phyloP scores from a whole-genome alignment of 2,113 vertebrate species.

The Triplophysa siluroides region DNA sequence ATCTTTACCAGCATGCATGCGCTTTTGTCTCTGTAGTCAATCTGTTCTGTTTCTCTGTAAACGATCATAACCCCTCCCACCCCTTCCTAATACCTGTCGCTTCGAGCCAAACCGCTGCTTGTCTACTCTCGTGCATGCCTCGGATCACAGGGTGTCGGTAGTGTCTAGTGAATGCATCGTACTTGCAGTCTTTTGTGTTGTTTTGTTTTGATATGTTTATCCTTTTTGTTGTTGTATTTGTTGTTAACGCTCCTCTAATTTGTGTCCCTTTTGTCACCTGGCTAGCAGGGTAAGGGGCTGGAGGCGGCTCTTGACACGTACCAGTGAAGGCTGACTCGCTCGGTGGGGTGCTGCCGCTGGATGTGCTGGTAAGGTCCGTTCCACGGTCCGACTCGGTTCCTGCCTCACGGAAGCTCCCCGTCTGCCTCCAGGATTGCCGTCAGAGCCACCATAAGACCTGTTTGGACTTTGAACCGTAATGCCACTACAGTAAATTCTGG shows the following conservation, averaged over 20 bases:
- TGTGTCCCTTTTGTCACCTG: slow-evolving; percentile 97
- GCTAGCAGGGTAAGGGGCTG: slow-evolving; percentile 95
- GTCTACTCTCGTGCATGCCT: slow-evolving; percentile 7
- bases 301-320: slow-evolving; percentile 92
- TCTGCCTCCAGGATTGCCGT: slow-evolving; percentile 55
- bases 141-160: background rate
- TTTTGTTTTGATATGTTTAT: slow-evolving; percentile 3
- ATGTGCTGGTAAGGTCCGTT: slow-evolving; percentile 91
- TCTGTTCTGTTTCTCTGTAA: background rate
- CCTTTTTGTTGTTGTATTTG: slow-evolving; percentile 7
- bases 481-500: slow-evolving; percentile 41
- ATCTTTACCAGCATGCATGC: slow-evolving; percentile 42
- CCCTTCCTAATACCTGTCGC: background rate
- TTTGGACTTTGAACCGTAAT: slow-evolving; percentile 44
- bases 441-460: slow-evolving; percentile 15
- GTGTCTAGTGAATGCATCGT: slow-evolving; percentile 19
- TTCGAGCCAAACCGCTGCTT: background rate
- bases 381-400: slow-evolving; percentile 63
- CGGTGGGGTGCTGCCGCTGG: slow-evolving; percentile 87
- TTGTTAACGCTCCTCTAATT: slow-evolving; percentile 80
- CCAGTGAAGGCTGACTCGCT: slow-evolving; percentile 92
- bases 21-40: slow-evolving; percentile 27
- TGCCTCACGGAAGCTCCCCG: slow-evolving; percentile 77
- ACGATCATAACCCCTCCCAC: background rate
- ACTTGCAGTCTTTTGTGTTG: background rate